Evolutionary conservation across 1,140 invertebrate species (phyloP), one percentile per base, ranked within the genome.

Genomic region (Meteorus sp.): DNA sequence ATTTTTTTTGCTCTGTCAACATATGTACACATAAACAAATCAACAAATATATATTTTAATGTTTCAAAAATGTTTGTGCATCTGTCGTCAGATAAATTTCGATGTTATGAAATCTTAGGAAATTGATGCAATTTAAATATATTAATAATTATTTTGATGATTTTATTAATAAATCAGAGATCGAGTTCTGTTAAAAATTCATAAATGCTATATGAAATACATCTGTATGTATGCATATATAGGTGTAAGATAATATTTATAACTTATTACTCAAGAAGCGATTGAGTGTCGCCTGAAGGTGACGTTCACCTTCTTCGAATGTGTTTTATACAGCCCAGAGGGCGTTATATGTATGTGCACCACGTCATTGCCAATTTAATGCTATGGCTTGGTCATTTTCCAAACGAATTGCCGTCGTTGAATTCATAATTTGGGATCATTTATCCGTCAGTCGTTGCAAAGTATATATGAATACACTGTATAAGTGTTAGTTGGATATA

Each of bases 341-440:
- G 45, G 45, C 45, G 15, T 48, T 48, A 48, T 29, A 31, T 11
- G 19, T 13, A n/a, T n/a, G n/a, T n/a, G n/a, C n/a, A n/a, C 11
- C n/a, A 48, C 45, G 25, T 48, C 45, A 17, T 13, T 31, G n/a
- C 45, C 45, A 48, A 48, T 48, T 48, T 48, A 48, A 48, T 29
- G 25, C 23, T 31, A 31, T n/a, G n/a, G n/a, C 45, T 23, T 29
- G 25, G 45, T 48, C 25, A 19, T 48, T 48, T 48, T 33, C 45
- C 45, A 31, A 47, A 56, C 39, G 39, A 33, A 56, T 45, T 9
- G 54, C 27, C 43, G 19, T 56, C 54, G 43, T 44, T 29, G 43
- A 45, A 45, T 45, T n/a, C 13, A 43, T 44, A 56, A 56, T 56
- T 56, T 56, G 43, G 20, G 41, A 56, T 41, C 54, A 56, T 56